These are phyloP conservation scores for Synaphobranchus kaupii DNA, from an alignment of 2,797 vertebrate genomes.

Conservation along the genomic window DNA sequence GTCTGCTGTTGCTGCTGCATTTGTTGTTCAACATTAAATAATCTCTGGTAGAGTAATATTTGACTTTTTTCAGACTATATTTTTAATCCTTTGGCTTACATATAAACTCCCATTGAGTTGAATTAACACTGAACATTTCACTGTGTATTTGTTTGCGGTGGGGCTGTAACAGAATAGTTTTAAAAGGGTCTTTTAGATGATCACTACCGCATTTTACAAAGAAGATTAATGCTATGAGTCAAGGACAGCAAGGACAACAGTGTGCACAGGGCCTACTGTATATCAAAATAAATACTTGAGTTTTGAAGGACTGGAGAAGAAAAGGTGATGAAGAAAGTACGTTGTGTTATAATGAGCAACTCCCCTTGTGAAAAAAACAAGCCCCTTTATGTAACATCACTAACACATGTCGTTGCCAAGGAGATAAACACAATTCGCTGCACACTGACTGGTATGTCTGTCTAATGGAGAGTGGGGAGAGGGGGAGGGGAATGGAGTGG, in stretches of 20 bases:
- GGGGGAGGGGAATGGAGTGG: background rate
- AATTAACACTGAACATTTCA: background rate
- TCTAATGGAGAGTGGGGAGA: slow-evolving; percentile 29
- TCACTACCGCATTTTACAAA: background rate
- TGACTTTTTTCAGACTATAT: too few species aligned
- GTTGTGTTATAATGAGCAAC: background rate
- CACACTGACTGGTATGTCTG: slow-evolving; percentile 8
- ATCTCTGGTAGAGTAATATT: too few species aligned
- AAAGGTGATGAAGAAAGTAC: background rate
- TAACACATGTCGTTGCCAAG: slow-evolving; percentile 1
- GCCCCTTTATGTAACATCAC: background rate
- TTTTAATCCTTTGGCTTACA: too few species aligned
- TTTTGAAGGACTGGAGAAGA: background rate
- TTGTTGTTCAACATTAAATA: too few species aligned
- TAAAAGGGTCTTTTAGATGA: background rate
- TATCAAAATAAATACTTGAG: background rate
- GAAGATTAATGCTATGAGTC: background rate
- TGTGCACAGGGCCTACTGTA: background rate
- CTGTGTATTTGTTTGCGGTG: background rate
- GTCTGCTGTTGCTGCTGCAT: too few species aligned
- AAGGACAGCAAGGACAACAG: background rate
- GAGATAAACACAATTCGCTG: slow-evolving; percentile 4
- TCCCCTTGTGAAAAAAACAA: background rate
- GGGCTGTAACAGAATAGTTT: background rate
- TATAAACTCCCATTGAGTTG: too few species aligned